Conservation (phyloP, 2,888 invertebrate genomes). For the Tinea pellionella region DNA sequence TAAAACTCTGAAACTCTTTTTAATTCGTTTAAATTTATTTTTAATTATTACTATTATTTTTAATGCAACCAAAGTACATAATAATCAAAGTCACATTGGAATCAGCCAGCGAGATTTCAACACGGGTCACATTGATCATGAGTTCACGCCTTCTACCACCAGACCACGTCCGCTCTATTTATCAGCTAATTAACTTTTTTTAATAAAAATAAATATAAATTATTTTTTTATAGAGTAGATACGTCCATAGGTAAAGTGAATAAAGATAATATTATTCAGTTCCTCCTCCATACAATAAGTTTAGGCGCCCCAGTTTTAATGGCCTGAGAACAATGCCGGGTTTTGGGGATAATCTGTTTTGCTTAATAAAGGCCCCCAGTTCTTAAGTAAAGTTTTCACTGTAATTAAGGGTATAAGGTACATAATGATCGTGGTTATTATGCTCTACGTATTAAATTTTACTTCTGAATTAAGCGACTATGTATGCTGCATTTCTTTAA, state of each 20-base stretch:
- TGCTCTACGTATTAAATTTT: neutral
- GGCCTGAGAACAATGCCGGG: conserved; percentile 19
- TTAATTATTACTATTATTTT: too few species aligned
- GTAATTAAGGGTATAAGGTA: conserved; percentile 10
- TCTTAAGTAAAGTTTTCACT: conserved; percentile 14
- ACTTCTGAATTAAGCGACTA: neutral
- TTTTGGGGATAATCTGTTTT: conserved; percentile 23
- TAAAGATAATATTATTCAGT: conserved; percentile 19
- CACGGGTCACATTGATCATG: too few species aligned
- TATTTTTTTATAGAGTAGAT: neutral
- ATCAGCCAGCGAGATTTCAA: too few species aligned
- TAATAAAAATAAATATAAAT: neutral
- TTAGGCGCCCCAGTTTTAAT: conserved; percentile 15
- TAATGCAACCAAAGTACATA: too few species aligned
- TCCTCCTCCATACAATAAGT: neutral
- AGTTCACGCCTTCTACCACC: too few species aligned
- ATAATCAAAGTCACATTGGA: too few species aligned
- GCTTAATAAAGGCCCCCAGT: conserved; percentile 22
- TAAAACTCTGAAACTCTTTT: too few species aligned
- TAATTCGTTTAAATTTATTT: too few species aligned
- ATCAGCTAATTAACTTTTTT: too few species aligned
- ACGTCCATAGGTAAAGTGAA: conserved; percentile 13
- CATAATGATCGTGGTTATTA: conserved; percentile 12
- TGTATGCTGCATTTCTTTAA: too few species aligned
- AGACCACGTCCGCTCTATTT: too few species aligned